Conservation (phyloP, 2,888 invertebrate species). For the Oithona nana region DNA sequence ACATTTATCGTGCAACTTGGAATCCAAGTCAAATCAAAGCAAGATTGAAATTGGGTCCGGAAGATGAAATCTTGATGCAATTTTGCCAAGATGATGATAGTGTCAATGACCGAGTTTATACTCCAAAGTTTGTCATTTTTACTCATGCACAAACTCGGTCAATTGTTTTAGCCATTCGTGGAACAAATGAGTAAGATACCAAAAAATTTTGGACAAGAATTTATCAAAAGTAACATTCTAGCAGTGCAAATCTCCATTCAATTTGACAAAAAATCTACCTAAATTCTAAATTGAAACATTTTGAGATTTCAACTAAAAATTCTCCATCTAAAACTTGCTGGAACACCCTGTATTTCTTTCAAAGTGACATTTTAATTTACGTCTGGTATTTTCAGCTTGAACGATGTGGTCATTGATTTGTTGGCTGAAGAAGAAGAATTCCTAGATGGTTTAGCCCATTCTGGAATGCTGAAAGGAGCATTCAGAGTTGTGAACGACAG, state of each 20-base stretch:
- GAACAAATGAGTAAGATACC: no score
- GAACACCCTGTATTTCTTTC: no score
- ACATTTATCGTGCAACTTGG: background rate
- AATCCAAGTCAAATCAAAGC: background rate
- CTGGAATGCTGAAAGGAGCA: background rate
- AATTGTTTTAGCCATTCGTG: no score
- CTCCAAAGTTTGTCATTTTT: background rate
- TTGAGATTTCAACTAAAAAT: no score
- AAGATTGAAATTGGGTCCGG: background rate
- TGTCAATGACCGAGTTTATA: background rate
- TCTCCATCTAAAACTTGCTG: no score
- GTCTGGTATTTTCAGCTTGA: background rate
- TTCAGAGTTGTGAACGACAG: background rate
- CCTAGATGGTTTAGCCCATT: constrained; percentile 1
- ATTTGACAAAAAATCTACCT: no score
- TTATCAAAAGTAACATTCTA: no score
- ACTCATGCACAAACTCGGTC: background rate
- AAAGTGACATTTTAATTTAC: no score
- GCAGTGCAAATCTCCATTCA: no score
- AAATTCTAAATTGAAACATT: no score
- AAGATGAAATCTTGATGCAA: background rate
- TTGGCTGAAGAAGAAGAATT: background rate
- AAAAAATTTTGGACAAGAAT: no score
- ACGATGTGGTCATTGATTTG: constrained; percentile 2
- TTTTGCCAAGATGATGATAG: background rate